Base-by-base conservation (phyloP, 2,113 vertebrate species). In the Pseudolaguvia tuberculata region DNA sequence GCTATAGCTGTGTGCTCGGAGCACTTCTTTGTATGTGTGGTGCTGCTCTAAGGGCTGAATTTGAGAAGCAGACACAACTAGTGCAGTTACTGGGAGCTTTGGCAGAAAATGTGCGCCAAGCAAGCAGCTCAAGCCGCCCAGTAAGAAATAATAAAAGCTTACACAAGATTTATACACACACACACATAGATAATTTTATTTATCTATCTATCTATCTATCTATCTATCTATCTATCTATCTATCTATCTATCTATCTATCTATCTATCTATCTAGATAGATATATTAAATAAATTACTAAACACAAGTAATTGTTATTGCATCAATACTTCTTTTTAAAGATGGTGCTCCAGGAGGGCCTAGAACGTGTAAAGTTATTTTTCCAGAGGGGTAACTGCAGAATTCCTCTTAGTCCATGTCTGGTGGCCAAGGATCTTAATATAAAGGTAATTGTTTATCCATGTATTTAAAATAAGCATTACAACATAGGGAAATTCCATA, bases 321-420 rank as follows among this genome's bases (percentile, higher is more conserved):
- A 61, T 14, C 61, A 45, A 25, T 25, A 25, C 80, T 35, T 48
- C 42, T 57, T 81, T 73, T 53, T 83, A 5, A 81, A 99, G 97
- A 86, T 88, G 77, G 93, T 94, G 47, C 91, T 98, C 50, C 94
- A 95, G 81, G 95, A 93, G 70, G 94, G 95, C 9, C 93, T 99
- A 84, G 96, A 96, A 83, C 91, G 90, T n/a, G 88, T 97, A 18
- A 95, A 98, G 83, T 91, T 92, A 15, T 94, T 96, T 83, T 96
- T 98, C 88, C 86, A 94, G 85, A 94, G 86, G 85, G 94, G 92
- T 84, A 92, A 88, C 79, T 97, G 95, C 53, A 90, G 93, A 59
- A 88, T 99, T 51, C 97, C 97, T 59, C 94, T 98, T 72, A 93
- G 91, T 82, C 95, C 97, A 78, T 95, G 96, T 80, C 90, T 98